Evolutionary conservation across 2,797 vertebrate genomes (phyloP).

Genomic region (Miichthys miiuy): DNA sequence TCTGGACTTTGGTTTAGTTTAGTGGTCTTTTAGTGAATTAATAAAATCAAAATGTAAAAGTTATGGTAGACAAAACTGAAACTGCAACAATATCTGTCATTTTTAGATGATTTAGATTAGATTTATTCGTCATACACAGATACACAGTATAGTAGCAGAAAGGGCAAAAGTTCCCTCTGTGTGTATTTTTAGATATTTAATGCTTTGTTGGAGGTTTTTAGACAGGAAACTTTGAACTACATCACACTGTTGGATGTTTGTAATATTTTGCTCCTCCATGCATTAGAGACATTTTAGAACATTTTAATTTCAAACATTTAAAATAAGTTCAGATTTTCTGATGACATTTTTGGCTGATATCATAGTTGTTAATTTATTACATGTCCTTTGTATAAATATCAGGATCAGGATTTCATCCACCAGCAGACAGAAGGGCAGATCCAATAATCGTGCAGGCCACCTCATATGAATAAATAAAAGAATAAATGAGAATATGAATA

Average conservation of each 20-base stretch:
- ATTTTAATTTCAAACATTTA: not conserved
- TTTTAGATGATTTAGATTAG: too few relatives aligned
- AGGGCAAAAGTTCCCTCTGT: not conserved
- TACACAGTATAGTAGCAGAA: too few relatives aligned
- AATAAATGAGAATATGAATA: conserved; percentile 37
- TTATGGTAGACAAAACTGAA: too few relatives aligned
- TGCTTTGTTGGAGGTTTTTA: not conserved
- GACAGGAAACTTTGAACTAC: not conserved
- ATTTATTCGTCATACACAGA: too few relatives aligned
- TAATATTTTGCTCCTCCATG: not conserved
- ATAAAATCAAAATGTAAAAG: too few relatives aligned
- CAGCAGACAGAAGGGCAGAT: not conserved
- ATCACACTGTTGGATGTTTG: not conserved
- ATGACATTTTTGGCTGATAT: not conserved
- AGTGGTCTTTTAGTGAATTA: too few relatives aligned
- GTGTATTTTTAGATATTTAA: not conserved
- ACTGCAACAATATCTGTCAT: too few relatives aligned
- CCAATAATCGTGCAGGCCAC: not conserved
- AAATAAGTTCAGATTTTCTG: not conserved
- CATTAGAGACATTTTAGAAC: not conserved
- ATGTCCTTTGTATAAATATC: conserved; percentile 24
- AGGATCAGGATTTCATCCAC: conserved; percentile 12
- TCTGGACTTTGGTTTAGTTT: too few relatives aligned
- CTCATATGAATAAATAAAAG: conserved; percentile 11
- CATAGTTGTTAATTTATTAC: conserved; percentile 2